A percentile compares a stretch with the other conserved stretches of the same genome.
These are phyloP conservation scores for Loripinus fragilis DNA, from an alignment of 2,888 invertebrate species.

Conservation along the genomic window DNA sequence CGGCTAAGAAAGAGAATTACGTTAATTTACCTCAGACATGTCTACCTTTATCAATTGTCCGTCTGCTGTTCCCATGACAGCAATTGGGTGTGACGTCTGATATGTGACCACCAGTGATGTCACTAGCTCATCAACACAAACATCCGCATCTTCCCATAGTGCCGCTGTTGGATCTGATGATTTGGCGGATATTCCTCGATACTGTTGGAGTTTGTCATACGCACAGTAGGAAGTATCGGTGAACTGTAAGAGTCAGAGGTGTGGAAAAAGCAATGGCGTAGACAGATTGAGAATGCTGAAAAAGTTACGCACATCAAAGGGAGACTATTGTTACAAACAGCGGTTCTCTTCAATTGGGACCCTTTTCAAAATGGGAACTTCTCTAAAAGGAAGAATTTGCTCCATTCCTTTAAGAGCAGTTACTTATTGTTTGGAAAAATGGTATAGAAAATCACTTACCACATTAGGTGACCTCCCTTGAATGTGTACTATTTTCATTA, in stretches of 20 bases:
- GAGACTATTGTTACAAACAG: no score
- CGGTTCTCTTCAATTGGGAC: no score
- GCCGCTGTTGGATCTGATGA: constrained; percentile 22
- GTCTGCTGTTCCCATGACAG: constrained; percentile 50
- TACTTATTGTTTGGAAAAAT: no score
- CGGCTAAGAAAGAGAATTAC: neutral
- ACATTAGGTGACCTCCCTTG: no score
- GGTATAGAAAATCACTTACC: no score
- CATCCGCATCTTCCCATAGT: constrained; percentile 29
- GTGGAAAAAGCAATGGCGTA: no score
- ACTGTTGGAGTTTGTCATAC: constrained; percentile 37
- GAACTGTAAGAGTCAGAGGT: neutral
- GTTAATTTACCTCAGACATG: constrained; percentile 15
- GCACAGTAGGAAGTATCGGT: constrained; percentile 29
- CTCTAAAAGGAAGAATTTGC: no score
- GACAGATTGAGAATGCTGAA: no score
- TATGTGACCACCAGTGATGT: constrained; percentile 34
- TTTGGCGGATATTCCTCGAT: constrained; percentile 38
- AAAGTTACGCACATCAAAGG: no score
- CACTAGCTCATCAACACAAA: constrained; percentile 51
- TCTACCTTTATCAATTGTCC: constrained; percentile 56
- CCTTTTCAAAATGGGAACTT: no score
- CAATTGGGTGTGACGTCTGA: constrained; percentile 52
- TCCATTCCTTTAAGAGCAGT: no score
- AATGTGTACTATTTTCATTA: no score